Evolutionary conservation across 2,113 vertebrate species (phyloP).

Genomic region (Illadopsis cleaveri): DNA sequence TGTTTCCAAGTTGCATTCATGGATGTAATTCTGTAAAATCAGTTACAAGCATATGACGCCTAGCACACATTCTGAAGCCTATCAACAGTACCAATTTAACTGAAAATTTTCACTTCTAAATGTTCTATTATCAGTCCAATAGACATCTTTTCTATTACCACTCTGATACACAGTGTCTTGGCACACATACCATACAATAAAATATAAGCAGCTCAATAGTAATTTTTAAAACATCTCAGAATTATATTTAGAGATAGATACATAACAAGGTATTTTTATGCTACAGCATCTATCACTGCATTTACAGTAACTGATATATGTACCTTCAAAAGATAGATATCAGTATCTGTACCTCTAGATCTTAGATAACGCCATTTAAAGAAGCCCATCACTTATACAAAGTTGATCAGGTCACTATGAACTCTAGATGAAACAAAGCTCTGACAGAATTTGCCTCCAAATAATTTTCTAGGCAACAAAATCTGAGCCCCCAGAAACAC

Average conservation of each 20-base stretch:
- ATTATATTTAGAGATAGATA: neutral
- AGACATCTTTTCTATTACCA: neutral
- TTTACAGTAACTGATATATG: neutral
- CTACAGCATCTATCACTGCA: neutral
- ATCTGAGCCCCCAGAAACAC: neutral
- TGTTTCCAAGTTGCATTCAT: neutral
- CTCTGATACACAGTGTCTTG: neutral
- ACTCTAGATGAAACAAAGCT: neutral
- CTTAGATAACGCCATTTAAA: neutral
- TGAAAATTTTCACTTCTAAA: neutral
- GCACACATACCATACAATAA: neutral
- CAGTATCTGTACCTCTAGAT: neutral
- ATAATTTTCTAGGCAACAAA: neutral
- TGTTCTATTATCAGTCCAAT: neutral
- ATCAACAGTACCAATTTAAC: neutral
- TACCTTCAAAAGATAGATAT: neutral
- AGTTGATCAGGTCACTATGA: neutral
- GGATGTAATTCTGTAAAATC: neutral
- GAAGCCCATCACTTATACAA: rapidly evolving
- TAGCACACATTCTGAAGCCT: neutral
- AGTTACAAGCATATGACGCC: neutral
- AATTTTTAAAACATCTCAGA: neutral
- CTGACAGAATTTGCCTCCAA: neutral
- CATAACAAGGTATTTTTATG: neutral
- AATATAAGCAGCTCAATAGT: neutral